Conservation (phyloP, 1,140 invertebrate genomes). For the Muscidifurax raptorellus region DNA sequence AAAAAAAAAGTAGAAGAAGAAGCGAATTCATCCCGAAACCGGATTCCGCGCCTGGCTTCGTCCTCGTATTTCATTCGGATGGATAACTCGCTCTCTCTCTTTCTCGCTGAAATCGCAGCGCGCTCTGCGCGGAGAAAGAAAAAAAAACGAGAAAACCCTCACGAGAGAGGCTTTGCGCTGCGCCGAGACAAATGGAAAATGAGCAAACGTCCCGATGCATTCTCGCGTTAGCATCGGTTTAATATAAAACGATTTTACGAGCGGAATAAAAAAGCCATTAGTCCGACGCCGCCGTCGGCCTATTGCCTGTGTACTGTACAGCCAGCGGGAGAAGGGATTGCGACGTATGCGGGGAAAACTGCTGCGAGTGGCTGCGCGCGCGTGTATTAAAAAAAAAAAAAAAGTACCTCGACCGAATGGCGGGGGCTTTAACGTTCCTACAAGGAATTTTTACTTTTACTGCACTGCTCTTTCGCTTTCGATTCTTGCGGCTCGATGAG, state of each 20-base stretch:
- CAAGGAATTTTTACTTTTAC: conserved; percentile 21
- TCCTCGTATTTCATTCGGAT: conserved; percentile 38
- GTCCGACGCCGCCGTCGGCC: conserved; percentile 48
- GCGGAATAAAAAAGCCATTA: conserved; percentile 66
- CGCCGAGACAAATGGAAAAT: conserved; percentile 57
- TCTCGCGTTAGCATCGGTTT: conserved; percentile 61
- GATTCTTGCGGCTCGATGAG: not conserved
- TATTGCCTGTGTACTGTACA: conserved; percentile 54
- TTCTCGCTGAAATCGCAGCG: conserved; percentile 37
- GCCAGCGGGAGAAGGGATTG: conserved; percentile 45
- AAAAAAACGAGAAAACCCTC: conserved; percentile 21
- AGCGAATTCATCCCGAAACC: conserved; percentile 24
- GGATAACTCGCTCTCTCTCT: conserved; percentile 35
- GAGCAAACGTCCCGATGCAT: conserved; percentile 55
- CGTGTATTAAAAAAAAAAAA: conserved; percentile 29
- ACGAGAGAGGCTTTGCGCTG: conserved; percentile 43
- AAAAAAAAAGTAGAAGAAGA: conserved; percentile 27
- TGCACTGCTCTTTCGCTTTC: not conserved
- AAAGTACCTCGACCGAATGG: not conserved
- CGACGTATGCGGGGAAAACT: conserved; percentile 19
- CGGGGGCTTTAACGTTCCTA: not conserved
- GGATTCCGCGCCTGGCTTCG: conserved; percentile 30
- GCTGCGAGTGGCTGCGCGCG: conserved; percentile 9
- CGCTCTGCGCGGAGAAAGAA: not conserved
- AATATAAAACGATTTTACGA: conserved; percentile 66